phyloP scores from a whole-genome alignment of 2,113 vertebrate genomes.

The Anguilla japonica region DNA sequence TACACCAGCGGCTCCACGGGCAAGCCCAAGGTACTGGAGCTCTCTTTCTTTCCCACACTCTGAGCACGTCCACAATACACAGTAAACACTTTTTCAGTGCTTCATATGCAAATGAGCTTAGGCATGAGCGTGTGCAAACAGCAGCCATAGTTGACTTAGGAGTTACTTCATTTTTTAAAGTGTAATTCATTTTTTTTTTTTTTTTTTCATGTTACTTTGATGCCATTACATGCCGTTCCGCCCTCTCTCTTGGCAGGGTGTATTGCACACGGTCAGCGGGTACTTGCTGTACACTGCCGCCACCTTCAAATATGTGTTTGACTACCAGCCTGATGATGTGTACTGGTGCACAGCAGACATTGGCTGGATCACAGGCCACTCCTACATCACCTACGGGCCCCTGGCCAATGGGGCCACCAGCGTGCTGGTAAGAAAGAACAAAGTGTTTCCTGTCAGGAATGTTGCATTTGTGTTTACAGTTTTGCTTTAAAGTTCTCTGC shows the following conservation, averaged over 20 bases:
- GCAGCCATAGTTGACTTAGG: background rate
- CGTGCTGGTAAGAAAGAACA: slow-evolving; percentile 78
- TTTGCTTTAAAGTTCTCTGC: too few relatives aligned
- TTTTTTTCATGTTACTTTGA: background rate
- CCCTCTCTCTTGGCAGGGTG: slow-evolving; percentile 72
- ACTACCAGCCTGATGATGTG: slow-evolving; percentile 85
- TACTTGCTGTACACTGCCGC: slow-evolving; percentile 91
- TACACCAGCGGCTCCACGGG: slow-evolving; percentile 97
- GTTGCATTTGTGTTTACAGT: too few relatives aligned
- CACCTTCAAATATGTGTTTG: slow-evolving; percentile 94
- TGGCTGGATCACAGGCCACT: slow-evolving; percentile 97
- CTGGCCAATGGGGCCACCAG: slow-evolving; percentile 90
- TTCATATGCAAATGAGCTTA: too few relatives aligned
- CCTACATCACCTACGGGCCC: slow-evolving; percentile 92
- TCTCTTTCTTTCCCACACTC: background rate
- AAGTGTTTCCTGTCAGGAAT: background rate
- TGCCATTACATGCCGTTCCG: slow-evolving; percentile 3
- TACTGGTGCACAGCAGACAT: slow-evolving; percentile 98
- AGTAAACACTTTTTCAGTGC: too few relatives aligned
- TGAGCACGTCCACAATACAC: too few relatives aligned
- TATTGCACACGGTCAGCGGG: slow-evolving; percentile 88
- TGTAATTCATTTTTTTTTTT: background rate
- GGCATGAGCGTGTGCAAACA: too few relatives aligned
- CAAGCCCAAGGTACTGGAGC: slow-evolving; percentile 83
- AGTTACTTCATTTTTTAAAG: background rate